These are phyloP conservation scores for Tineola bisselliella DNA, from an alignment of 2,888 invertebrate genomes.

Conservation along the genomic window DNA sequence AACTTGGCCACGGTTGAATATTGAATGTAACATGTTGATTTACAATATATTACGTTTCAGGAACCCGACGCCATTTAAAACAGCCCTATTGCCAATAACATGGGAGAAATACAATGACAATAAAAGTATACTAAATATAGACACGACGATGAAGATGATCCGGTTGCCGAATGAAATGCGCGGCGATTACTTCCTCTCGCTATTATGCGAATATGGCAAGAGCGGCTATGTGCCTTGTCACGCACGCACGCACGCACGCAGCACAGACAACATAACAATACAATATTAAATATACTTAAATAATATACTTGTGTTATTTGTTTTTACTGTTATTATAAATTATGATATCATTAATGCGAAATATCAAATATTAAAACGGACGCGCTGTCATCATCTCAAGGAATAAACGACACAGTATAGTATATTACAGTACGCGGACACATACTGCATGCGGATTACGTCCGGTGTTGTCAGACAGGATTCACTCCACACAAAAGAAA, in stretches of 20 bases:
- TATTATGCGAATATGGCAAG: conserved; percentile 44
- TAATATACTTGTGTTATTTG: no score
- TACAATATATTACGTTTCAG: conserved; percentile 30
- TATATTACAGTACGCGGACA: background rate
- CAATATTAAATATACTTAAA: no score
- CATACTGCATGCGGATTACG: no score
- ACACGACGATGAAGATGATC: conserved; percentile 24
- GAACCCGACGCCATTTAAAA: conserved; percentile 38
- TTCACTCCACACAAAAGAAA: no score
- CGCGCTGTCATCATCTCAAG: conserved; percentile 3
- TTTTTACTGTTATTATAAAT: no score
- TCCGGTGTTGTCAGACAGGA: no score
- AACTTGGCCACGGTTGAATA: no score
- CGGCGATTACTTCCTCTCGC: conserved; percentile 29
- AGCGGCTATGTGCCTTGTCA: conserved; percentile 49
- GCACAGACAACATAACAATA: no score
- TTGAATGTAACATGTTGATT: no score
- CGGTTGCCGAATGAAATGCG: conserved; percentile 23
- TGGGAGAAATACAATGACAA: conserved; percentile 36
- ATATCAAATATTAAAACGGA: conserved; percentile 56
- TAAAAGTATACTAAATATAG: conserved; percentile 33
- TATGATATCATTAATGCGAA: no score
- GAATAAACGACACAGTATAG: background rate
- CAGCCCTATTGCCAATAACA: conserved; percentile 28
- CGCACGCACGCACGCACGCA: conserved; percentile 17